Base-by-base conservation (phyloP, 2,797 vertebrate genomes). In the Thunnus albacares region DNA sequence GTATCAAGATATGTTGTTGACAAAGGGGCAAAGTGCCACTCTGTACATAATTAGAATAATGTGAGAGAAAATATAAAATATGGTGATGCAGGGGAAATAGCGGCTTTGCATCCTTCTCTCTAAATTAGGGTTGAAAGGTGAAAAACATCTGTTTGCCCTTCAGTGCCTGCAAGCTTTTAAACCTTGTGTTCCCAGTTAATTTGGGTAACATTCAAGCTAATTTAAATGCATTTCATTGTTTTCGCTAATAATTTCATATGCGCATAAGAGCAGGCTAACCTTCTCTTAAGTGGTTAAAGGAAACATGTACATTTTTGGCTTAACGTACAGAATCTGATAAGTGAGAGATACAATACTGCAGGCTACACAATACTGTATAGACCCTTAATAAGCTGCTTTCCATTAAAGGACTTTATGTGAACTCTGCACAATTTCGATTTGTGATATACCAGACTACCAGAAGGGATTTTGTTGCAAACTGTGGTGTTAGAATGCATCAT, bases 111-210 rank as follows among this genome's bases (percentile, higher is more conserved):
- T 66, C 28, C 9, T 24, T 64, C 22, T 64, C 13, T 81, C 15
- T 58, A 61, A 79, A 73, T 74, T 35, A 74, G 77, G 58, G 38
- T 35, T 85, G 35, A 64, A 55, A 85, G 72, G 77, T 73, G 69
- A 81, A 75, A 75, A 69, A 51, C 74, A 85, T 90, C 82, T 84
- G 66, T 84, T 83, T 69, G 70, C 38, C 64, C 38, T 68, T 68
- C 8, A 43, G 22, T 66, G 69, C 79, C 79, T 62, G 47, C 56
- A 60, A 75, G 69, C 80, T 60, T 81, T 86, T 62, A 76, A 77
- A 75, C 77, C 47, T 33, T 22, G 56, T 77, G 78, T 66, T 72
- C 47, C 15, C 33, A 57, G 35, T 38, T 77, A 51, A 73, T 85
- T 71, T 65, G 22, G 57, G 71, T 61, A 62, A 13, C 4, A 75